These are phyloP conservation scores for Pao palembangensis DNA, from an alignment of 2,113 vertebrate genomes.

Conservation along the genomic window DNA sequence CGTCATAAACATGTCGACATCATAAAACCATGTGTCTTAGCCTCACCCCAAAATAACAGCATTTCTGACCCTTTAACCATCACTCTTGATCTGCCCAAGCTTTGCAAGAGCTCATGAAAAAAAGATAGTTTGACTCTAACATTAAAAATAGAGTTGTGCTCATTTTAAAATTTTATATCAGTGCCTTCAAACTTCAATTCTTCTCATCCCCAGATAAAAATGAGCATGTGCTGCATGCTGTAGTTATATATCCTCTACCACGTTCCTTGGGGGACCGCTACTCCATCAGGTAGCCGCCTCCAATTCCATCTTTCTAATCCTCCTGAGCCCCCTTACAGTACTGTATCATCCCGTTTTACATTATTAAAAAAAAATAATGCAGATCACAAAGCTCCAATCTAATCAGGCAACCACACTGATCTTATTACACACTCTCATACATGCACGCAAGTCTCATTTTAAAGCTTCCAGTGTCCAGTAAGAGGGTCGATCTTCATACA, in stretches of 20 bases:
- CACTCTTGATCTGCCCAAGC: conserved; percentile 23
- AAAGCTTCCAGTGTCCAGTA: conserved; percentile 2
- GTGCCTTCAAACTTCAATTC: not conserved
- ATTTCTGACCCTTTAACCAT: conserved; percentile 27
- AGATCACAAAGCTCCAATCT: conserved; percentile 34
- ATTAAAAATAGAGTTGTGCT: conserved; percentile 16
- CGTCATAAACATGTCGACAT: conserved; percentile 13
- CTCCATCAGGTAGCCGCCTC: conserved; percentile 36
- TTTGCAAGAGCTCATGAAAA: conserved; percentile 11
- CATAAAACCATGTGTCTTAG: conserved; percentile 8
- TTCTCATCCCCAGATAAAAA: too few relatives aligned
- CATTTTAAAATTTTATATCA: not conserved
- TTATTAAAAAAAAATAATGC: conserved; percentile 5
- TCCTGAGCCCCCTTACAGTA: conserved; percentile 6
- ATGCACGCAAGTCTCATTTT: not conserved
- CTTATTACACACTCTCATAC: not conserved
- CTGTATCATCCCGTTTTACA: conserved; percentile 1
- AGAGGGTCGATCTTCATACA: conserved; percentile 14
- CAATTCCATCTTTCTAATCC: conserved; percentile 35
- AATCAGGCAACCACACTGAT: conserved; percentile 32
- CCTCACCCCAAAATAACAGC: conserved; percentile 39
- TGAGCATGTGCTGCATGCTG: conserved; percentile 14
- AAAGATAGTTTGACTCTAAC: conserved; percentile 5
- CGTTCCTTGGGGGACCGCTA: conserved; percentile 11
- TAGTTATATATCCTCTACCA: conserved; percentile 43